Percentiles rank a stretch among this genome's conserved stretches.
phyloP scores from a whole-genome alignment of 2,113 vertebrate genomes.

The Actenoides lindsayi region DNA sequence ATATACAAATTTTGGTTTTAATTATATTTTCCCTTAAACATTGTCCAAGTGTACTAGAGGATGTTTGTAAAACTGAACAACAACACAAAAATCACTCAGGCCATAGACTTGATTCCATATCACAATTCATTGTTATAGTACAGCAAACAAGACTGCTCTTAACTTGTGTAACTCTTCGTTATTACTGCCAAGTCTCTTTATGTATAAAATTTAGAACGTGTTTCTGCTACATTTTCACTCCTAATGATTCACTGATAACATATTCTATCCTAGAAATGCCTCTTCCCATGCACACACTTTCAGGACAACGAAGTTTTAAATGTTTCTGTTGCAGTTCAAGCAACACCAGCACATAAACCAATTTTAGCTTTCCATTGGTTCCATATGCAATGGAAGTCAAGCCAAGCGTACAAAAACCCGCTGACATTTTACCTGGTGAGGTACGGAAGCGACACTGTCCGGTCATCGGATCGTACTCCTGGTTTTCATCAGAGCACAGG shows the following conservation, averaged over 20 bases:
- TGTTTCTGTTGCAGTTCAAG: neutral
- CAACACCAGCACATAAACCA: neutral
- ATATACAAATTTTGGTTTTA: neutral
- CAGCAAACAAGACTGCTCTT: neutral
- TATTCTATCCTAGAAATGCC: neutral
- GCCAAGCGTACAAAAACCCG: neutral
- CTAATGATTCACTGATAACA: neutral
- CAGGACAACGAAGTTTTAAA: neutral
- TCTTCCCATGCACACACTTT: neutral
- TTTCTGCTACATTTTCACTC: neutral
- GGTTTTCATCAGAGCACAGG: slow-evolving; percentile 84
- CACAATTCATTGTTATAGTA: neutral
- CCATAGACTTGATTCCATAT: neutral
- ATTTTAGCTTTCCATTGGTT: neutral
- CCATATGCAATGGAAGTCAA: neutral
- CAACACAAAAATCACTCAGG: neutral
- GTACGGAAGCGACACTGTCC: slow-evolving; percentile 84
- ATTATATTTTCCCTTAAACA: neutral
- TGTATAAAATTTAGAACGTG: neutral
- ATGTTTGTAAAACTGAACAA: neutral
- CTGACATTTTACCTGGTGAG: slow-evolving; percentile 78
- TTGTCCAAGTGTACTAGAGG: neutral
- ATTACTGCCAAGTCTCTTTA: neutral
- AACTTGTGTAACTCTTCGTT: neutral
- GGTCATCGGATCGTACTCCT: slow-evolving; percentile 89